These are phyloP conservation scores for Ptilodon capucinus DNA, from an alignment of 2,888 invertebrate species.

Conservation along the genomic window DNA sequence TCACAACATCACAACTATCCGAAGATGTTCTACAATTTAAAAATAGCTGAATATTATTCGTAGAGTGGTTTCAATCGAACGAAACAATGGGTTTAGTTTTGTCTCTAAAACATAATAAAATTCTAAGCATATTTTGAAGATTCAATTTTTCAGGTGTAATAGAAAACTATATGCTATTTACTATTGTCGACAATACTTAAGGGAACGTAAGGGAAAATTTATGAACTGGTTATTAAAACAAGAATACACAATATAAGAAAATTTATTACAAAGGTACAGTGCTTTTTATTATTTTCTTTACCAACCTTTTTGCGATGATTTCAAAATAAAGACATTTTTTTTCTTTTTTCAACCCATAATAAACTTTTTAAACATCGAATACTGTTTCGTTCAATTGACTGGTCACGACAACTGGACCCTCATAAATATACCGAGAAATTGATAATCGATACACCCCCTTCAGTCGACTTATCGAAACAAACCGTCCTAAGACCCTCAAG, in stretches of 20 bases:
- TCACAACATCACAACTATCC: conserved; percentile 20
- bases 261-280: too few species aligned
- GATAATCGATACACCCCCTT: conserved; percentile 25
- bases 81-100: too few species aligned
- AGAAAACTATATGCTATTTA: not conserved
- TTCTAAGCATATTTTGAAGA: not conserved
- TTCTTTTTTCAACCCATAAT: too few species aligned
- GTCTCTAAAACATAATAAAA: not conserved
- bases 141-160: not conserved
- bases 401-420: conserved; percentile 20
- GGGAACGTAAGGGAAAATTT: too few species aligned
- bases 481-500: conserved; percentile 3
- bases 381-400: conserved; percentile 13
- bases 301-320: too few species aligned
- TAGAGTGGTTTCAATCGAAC: not conserved
- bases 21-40: not conserved
- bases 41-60: not conserved
- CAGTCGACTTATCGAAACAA: conserved; percentile 21
- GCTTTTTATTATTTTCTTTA: too few species aligned
- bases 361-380: conserved; percentile 8
- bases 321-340: too few species aligned
- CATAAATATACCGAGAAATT: conserved; percentile 24
- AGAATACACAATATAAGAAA: too few species aligned
- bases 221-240: too few species aligned
- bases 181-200: too few species aligned